phyloP scores from a whole-genome alignment of 1,140 invertebrate genomes.

The Bombus sylvicola region DNA sequence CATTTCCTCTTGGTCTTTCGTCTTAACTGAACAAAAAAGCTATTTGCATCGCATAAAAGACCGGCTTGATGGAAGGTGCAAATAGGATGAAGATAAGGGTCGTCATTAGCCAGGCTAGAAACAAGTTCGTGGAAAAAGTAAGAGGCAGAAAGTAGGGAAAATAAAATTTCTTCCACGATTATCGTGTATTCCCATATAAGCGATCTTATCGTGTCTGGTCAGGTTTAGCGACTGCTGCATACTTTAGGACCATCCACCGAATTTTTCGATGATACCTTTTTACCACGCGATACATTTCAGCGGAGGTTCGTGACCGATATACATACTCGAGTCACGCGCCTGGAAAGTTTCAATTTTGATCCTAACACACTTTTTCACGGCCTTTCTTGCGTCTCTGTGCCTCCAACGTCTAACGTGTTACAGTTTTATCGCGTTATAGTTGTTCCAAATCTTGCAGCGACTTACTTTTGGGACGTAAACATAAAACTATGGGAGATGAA shows the following conservation, averaged over 20 bases:
- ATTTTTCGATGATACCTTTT: constrained; percentile 46
- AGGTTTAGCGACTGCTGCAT: constrained; percentile 4
- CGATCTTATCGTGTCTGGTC: neutral
- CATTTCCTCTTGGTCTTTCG: constrained; percentile 59
- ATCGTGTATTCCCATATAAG: neutral
- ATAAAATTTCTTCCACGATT: constrained; percentile 39
- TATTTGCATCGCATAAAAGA: constrained; percentile 69
- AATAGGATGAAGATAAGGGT: constrained; percentile 54
- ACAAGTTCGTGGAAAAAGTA: constrained; percentile 47
- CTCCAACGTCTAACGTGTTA: neutral
- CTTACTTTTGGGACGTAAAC: no score
- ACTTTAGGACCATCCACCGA: no score
- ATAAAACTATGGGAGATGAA: no score
- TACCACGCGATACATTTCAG: constrained; percentile 30
- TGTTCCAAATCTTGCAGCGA: no score
- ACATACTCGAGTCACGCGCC: constrained; percentile 46
- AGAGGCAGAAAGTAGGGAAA: neutral
- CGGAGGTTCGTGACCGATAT: neutral
- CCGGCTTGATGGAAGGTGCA: constrained; percentile 47
- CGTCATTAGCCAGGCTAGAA: constrained; percentile 59
- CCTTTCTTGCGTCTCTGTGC: neutral
- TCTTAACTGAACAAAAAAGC: constrained; percentile 61
- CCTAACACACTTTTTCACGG: constrained; percentile 30
- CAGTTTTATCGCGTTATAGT: neutral
- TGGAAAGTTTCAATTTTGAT: constrained; percentile 55